phyloP scores from a whole-genome alignment of 1,140 invertebrate genomes.

The Pseudobourletiella spinata region DNA sequence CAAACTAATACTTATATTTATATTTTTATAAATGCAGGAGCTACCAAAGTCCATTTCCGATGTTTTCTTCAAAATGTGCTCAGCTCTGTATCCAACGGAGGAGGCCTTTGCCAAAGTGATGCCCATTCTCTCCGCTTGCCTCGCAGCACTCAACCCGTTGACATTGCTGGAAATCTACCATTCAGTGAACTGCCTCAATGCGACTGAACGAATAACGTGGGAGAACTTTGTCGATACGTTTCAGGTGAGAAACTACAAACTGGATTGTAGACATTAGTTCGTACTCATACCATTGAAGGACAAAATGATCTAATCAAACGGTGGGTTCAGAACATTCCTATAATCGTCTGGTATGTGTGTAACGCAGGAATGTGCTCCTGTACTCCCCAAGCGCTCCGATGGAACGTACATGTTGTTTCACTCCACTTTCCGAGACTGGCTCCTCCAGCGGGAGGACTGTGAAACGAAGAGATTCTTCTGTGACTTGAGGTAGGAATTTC shows the following conservation, averaged over 20 bases:
- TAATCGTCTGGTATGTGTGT: too few relatives aligned
- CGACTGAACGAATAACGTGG: conserved; percentile 69
- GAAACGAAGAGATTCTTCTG: conserved; percentile 85
- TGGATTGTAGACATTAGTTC: too few relatives aligned
- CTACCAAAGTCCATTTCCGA: conserved; percentile 84
- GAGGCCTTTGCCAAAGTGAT: conserved; percentile 77
- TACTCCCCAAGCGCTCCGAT: conserved; percentile 59
- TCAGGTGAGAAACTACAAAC: too few relatives aligned
- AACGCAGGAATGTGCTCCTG: neutral
- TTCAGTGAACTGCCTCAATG: conserved; percentile 76
- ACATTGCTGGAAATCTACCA: conserved; percentile 86
- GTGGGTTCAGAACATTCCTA: too few relatives aligned
- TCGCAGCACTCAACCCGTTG: conserved; percentile 82
- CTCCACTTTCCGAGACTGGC: conserved; percentile 91
- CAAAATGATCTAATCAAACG: too few relatives aligned
- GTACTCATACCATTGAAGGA: too few relatives aligned
- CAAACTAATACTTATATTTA: neutral
- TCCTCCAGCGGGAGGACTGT: conserved; percentile 78
- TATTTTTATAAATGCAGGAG: conserved; percentile 41
- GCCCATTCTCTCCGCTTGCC: conserved; percentile 75
- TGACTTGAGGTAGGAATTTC: conserved; percentile 45
- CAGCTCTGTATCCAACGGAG: conserved; percentile 79
- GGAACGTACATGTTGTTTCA: conserved; percentile 95
- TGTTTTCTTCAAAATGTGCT: conserved; percentile 88
- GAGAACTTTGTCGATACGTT: conserved; percentile 79